Conservation (phyloP, 2,888 invertebrate genomes). For the Orthosia gracilis region DNA sequence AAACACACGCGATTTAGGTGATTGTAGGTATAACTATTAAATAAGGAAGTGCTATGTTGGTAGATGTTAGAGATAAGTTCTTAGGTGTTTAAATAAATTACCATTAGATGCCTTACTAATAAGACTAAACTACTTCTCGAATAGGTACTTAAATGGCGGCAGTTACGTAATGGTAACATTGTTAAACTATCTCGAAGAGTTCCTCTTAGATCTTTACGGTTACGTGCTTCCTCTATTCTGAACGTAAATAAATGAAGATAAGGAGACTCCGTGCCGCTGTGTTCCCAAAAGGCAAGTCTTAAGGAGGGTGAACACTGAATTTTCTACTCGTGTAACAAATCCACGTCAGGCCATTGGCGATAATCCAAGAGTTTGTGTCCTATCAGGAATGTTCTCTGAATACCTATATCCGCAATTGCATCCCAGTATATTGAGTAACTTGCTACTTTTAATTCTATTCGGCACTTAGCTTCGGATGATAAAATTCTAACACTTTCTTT, state of each 20-base stretch:
- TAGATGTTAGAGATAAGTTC: conserved; percentile 6
- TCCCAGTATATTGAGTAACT: conserved; percentile 56
- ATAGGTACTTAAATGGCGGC: conserved; percentile 7
- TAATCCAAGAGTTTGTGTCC: conserved; percentile 83
- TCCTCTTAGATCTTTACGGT: background rate
- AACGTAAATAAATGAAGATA: conserved; percentile 41
- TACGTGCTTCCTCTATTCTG: conserved; percentile 22
- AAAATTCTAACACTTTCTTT: background rate
- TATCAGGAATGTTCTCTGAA: conserved; percentile 75
- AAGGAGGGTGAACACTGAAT: conserved; percentile 79
- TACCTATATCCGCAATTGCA: conserved; percentile 68
- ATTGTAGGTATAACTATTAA: conserved; percentile 4
- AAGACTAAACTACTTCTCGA: background rate
- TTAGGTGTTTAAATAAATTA: background rate
- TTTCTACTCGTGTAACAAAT: conserved; percentile 83
- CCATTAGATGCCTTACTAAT: background rate
- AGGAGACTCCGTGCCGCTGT: conserved; percentile 56
- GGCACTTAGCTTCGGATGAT: background rate
- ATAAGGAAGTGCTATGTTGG: conserved; percentile 26
- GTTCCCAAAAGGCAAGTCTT: conserved; percentile 63
- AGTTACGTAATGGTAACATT: background rate
- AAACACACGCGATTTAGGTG: conserved; percentile 8
- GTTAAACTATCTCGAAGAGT: background rate
- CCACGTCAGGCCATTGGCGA: conserved; percentile 82
- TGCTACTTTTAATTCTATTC: conserved; percentile 21